These are phyloP conservation scores for Onychostruthus taczanowskii DNA, from an alignment of 2,113 vertebrate genomes.

Conservation along the genomic window DNA sequence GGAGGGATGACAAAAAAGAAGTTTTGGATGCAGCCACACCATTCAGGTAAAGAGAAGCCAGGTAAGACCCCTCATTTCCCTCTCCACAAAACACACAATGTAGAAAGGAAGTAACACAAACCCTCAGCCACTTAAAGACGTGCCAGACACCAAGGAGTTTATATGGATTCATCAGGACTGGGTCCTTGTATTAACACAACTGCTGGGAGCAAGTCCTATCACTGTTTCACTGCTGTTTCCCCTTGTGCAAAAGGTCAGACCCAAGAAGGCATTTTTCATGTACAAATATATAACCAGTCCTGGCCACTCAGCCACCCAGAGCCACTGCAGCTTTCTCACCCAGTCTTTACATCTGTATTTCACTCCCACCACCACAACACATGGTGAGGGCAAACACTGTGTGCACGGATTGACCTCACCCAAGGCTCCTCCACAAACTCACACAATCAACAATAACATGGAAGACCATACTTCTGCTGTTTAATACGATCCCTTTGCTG, in stretches of 20 bases:
- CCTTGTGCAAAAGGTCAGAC: neutral
- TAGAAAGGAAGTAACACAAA: neutral
- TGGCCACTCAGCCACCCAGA: neutral
- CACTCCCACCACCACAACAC: neutral
- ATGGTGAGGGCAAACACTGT: neutral
- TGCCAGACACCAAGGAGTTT: neutral
- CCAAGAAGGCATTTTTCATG: neutral
- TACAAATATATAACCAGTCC: neutral
- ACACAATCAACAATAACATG: neutral
- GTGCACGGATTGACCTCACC: neutral
- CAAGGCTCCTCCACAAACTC: neutral
- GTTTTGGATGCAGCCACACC: neutral
- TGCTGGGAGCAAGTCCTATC: neutral
- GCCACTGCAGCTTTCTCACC: neutral
- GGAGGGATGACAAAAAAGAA: neutral
- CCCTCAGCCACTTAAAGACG: neutral
- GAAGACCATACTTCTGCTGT: neutral
- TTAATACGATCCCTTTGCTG: neutral
- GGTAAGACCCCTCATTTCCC: neutral
- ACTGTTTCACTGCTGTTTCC: neutral
- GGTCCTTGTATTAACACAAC: neutral
- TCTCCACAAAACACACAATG: neutral
- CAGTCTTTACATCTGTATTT: neutral
- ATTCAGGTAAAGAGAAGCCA: neutral
- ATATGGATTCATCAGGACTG: neutral